These are phyloP conservation scores for Indicator maculatus DNA, from an alignment of 2,113 vertebrate genomes.

Conservation along the genomic window DNA sequence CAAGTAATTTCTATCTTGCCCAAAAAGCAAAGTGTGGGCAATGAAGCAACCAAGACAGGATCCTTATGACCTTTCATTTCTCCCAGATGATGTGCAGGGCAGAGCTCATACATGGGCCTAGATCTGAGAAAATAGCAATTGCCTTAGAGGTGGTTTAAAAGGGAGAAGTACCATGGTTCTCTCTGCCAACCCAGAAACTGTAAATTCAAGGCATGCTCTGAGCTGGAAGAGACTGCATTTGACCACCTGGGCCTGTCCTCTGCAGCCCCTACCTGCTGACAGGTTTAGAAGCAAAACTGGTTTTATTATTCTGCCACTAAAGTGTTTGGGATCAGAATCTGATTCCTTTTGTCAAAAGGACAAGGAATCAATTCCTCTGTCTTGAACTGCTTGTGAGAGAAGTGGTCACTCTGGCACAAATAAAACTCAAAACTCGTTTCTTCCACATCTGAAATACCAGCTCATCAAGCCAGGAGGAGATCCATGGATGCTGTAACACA, in stretches of 20 bases:
- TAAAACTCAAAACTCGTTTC: background rate
- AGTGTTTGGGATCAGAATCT: background rate
- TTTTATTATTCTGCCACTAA: background rate
- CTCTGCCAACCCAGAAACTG: background rate
- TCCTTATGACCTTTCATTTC: background rate
- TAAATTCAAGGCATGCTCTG: background rate
- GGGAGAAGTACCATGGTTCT: background rate
- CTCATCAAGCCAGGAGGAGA: background rate
- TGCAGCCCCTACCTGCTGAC: background rate
- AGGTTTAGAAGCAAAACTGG: background rate
- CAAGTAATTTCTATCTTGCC: background rate
- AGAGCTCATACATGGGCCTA: background rate
- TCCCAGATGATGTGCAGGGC: background rate
- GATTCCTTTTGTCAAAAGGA: background rate
- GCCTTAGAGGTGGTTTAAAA: background rate
- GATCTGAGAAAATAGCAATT: background rate
- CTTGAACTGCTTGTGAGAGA: background rate
- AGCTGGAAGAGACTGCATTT: background rate
- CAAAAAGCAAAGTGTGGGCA: background rate
- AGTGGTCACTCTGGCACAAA: background rate
- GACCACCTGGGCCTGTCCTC: background rate
- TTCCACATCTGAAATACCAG: background rate
- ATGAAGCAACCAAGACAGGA: background rate
- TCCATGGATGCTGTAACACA: background rate
- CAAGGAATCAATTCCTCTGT: background rate